Conservation (phyloP, 2,113 vertebrate species). For the Hiodon alosoides region DNA sequence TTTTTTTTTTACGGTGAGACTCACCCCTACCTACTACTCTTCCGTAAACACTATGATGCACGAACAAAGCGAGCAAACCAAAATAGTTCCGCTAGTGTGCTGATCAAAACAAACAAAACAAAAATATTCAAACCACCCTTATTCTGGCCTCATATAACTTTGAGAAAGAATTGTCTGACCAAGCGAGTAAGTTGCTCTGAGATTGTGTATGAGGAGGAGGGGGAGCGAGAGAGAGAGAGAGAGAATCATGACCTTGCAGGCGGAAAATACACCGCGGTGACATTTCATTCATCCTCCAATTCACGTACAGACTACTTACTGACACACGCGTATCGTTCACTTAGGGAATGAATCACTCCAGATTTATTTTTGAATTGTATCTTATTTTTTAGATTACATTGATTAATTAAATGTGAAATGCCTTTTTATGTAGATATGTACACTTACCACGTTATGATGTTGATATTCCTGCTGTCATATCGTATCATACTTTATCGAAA, state of each 20-base stretch:
- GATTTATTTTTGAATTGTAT: too few species aligned
- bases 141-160: neutral
- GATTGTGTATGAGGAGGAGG: neutral
- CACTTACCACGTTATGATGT: too few species aligned
- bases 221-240: neutral
- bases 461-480: too few species aligned
- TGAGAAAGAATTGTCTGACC: neutral
- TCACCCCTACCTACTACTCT: neutral
- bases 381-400: too few species aligned
- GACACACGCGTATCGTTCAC: neutral
- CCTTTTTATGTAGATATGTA: too few species aligned
- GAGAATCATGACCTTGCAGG: conserved; percentile 5
- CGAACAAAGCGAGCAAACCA: neutral
- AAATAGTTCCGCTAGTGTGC: neutral
- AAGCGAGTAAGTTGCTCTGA: neutral
- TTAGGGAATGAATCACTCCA: neutral
- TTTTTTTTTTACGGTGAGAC: neutral
- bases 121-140: too few species aligned
- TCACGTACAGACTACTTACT: too few species aligned
- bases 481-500: too few species aligned
- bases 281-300: neutral
- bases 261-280: conserved; percentile 8
- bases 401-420: too few species aligned
- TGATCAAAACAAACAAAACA: neutral
- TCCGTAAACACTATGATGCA: neutral